Percentiles rank a stretch among this genome's conserved stretches.
These are phyloP conservation scores for Myotis vivesi DNA, from an alignment of 2,797 vertebrate genomes.

Conservation along the genomic window DNA sequence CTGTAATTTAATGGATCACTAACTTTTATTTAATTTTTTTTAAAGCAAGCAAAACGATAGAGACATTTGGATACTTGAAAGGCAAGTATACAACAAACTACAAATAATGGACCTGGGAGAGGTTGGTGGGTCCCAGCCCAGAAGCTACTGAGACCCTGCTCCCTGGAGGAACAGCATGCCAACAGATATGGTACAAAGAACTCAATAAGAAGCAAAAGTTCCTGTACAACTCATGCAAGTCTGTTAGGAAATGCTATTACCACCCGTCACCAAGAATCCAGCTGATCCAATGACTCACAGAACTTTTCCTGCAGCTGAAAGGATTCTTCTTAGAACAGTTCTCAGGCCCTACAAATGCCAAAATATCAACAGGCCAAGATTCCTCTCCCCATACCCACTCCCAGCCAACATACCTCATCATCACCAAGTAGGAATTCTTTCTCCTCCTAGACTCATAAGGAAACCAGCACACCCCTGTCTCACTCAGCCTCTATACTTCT, in stretches of 20 bases:
- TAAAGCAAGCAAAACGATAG: not conserved
- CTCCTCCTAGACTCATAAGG: not conserved
- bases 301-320: not conserved
- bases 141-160: no score
- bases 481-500: not conserved
- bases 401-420: rapidly evolving
- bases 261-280: not conserved
- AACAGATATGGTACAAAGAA: rapidly evolving
- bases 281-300: not conserved
- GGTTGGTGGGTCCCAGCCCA: rapidly evolving
- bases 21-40: not conserved
- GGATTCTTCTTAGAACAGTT: not conserved
- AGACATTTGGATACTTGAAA: not conserved
- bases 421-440: no score
- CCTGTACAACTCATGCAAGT: rapidly evolving
- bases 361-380: rapidly evolving
- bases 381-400: not conserved
- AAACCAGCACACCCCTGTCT: rapidly evolving
- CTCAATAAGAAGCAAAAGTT: not conserved
- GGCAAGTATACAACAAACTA: rapidly evolving
- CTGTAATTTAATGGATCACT: not conserved
- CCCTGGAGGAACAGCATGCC: rapidly evolving
- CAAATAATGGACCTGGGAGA: rapidly evolving
- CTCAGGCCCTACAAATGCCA: rapidly evolving
- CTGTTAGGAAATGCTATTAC: not conserved